Evolutionary conservation across 2,113 vertebrate genomes (phyloP).

Genomic region (Mus pahari): DNA sequence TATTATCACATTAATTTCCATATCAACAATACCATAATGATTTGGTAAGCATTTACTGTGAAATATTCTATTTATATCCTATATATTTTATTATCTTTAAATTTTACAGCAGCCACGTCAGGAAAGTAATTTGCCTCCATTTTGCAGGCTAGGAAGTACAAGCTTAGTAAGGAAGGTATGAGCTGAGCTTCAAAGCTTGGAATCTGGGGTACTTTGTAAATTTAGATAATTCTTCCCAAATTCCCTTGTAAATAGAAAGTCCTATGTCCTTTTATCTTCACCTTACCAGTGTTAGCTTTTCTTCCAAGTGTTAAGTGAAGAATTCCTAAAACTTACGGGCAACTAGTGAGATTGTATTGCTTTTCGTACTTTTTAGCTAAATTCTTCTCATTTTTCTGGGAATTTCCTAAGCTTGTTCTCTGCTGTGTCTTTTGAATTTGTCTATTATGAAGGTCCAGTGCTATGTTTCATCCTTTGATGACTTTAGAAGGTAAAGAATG

Average conservation of each 20-base stretch:
- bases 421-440: constrained; percentile 12
- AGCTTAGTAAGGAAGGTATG: neutral
- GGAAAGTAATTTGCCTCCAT: neutral
- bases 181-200: neutral
- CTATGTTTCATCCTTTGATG: neutral
- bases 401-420: neutral
- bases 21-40: neutral
- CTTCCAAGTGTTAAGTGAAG: neutral
- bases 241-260: neutral
- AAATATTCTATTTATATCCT: neutral
- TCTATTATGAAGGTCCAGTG: neutral
- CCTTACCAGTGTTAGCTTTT: neutral
- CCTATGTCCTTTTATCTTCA: neutral
- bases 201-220: neutral
- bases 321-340: neutral
- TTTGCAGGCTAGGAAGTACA: neutral
- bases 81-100: neutral
- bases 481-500: neutral
- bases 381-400: neutral
- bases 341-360: neutral
- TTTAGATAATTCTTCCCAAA: neutral
- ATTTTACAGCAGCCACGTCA: neutral
- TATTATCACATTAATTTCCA: neutral
- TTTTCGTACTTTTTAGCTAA: constrained; percentile 1
- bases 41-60: neutral